A percentile compares a stretch with the other conserved stretches of the same genome.
phyloP scores from a whole-genome alignment of 2,888 invertebrate genomes.

The Sesia apiformis region DNA sequence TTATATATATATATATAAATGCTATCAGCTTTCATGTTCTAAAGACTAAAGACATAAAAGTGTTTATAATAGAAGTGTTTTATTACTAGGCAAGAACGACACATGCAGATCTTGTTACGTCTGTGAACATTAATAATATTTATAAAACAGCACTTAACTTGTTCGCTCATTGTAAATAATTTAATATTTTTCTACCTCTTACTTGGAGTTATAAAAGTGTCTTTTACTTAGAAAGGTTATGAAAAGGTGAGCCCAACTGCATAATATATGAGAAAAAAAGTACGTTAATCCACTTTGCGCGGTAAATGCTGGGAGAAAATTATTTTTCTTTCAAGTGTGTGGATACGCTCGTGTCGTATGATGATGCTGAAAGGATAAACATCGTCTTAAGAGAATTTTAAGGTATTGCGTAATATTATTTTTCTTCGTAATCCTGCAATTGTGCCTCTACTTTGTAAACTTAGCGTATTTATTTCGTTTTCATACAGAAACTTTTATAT shows the following conservation, averaged over 20 bases:
- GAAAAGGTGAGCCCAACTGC: too few species aligned
- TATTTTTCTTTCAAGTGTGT: slow-evolving; percentile 8
- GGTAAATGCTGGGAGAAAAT: slow-evolving; percentile 12
- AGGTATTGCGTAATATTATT: slow-evolving; percentile 5
- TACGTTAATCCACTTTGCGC: slow-evolving; percentile 13
- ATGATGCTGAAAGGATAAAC: slow-evolving; percentile 5
- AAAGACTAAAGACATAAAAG: too few species aligned
- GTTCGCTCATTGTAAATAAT: background rate
- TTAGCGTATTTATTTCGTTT: background rate
- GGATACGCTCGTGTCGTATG: background rate
- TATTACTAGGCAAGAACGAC: too few species aligned
- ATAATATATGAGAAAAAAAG: background rate
- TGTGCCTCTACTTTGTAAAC: background rate
- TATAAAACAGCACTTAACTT: background rate
- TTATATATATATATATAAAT: too few species aligned
- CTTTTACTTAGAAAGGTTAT: too few species aligned
- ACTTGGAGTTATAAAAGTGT: background rate
- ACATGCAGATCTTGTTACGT: too few species aligned
- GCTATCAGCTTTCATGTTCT: too few species aligned
- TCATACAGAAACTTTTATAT: background rate
- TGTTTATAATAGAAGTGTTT: too few species aligned
- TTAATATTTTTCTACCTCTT: background rate
- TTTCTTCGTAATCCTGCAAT: background rate
- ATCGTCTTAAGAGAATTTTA: slow-evolving; percentile 13
- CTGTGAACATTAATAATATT: background rate